These are phyloP conservation scores for Capromys pilorides DNA, from an alignment of 2,797 vertebrate genomes.

Conservation along the genomic window DNA sequence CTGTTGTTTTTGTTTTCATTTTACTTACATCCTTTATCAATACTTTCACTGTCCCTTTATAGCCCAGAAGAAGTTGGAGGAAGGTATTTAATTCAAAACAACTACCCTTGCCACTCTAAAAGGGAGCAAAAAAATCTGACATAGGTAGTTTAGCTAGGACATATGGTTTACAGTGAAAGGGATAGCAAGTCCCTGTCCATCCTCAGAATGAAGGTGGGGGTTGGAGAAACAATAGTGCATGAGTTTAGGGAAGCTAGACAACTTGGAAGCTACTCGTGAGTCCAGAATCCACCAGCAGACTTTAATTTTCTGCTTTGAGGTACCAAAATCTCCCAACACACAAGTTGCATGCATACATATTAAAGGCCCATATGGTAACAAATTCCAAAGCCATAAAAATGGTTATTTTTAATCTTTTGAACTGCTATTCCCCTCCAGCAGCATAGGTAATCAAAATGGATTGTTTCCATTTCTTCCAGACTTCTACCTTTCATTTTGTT, in stretches of 20 bases:
- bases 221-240: not conserved
- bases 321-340: constrained; percentile 34
- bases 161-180: not conserved
- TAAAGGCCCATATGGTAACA: constrained; percentile 13
- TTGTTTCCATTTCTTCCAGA: constrained; percentile 53
- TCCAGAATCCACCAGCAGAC: not conserved
- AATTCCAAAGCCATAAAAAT: constrained; percentile 48
- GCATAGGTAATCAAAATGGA: constrained; percentile 51
- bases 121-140: constrained; percentile 2
- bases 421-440: constrained; percentile 15
- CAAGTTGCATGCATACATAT: not conserved
- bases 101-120: not conserved
- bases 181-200: not conserved
- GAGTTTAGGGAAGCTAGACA: constrained; percentile 20
- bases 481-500: constrained; percentile 46
- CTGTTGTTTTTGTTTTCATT: not conserved
- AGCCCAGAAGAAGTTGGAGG: constrained; percentile 25
- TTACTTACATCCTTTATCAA: constrained; percentile 14
- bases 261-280: not conserved
- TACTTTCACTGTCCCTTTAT: constrained; percentile 31
- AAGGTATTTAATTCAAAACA: constrained; percentile 57
- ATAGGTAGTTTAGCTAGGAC: not conserved
- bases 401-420: constrained; percentile 14
- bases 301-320: constrained; percentile 9
- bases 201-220: not conserved